Conservation (phyloP, 2,797 vertebrate genomes). For the Pyrrhura leucotis region DNA sequence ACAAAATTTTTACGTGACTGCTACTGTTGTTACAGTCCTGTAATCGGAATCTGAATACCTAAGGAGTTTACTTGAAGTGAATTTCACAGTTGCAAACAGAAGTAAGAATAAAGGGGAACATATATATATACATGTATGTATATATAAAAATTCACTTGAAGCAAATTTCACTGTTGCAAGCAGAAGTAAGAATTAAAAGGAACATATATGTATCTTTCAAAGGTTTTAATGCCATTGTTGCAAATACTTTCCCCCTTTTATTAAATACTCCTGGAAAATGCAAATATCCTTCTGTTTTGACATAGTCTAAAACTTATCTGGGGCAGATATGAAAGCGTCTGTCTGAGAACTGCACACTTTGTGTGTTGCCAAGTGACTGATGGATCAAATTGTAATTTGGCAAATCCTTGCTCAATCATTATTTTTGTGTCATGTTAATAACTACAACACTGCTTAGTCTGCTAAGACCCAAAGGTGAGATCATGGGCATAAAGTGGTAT, state of each 20-base stretch:
- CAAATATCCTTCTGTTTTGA: background rate
- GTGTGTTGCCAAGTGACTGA: background rate
- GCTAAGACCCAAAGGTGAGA: background rate
- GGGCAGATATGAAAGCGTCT: background rate
- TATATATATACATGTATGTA: background rate
- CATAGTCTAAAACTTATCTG: background rate
- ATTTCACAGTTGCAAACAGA: background rate
- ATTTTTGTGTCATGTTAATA: background rate
- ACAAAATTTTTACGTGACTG: background rate
- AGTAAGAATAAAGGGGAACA: background rate
- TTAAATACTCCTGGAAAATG: background rate
- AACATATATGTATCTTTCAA: background rate
- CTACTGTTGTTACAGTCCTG: background rate
- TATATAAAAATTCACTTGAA: background rate
- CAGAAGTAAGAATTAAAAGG: background rate
- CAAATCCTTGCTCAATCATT: background rate
- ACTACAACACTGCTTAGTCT: background rate
- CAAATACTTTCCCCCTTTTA: background rate
- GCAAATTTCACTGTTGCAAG: background rate
- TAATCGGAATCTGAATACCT: background rate
- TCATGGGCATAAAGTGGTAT: background rate
- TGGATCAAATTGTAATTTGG: background rate
- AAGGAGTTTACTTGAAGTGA: background rate
- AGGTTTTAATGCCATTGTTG: background rate
- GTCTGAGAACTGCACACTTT: background rate